phyloP scores from a whole-genome alignment of 2,113 vertebrate species.

The Cariama cristata region DNA sequence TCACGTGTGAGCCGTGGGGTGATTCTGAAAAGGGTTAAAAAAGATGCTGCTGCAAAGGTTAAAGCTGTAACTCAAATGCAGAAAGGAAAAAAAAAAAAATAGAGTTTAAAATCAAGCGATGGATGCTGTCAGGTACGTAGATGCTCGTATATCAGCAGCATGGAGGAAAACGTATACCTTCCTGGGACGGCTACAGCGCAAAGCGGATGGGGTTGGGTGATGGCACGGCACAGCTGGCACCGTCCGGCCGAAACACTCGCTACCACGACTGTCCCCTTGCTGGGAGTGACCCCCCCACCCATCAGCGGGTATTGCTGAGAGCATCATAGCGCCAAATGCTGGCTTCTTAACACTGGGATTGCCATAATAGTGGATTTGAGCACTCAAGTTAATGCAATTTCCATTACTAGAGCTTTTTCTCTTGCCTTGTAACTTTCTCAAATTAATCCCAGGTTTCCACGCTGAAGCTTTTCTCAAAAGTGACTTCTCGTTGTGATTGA shows the following conservation, averaged over 20 bases:
- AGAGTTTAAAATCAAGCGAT: neutral
- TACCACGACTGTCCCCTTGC: neutral
- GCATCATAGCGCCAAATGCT: neutral
- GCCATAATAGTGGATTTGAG: neutral
- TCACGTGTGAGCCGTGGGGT: neutral
- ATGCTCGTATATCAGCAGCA: neutral
- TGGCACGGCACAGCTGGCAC: neutral
- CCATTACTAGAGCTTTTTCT: constrained; percentile 6
- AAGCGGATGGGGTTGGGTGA: neutral
- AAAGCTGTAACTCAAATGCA: neutral
- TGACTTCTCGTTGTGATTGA: neutral
- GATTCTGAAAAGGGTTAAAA: neutral
- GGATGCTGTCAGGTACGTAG: neutral
- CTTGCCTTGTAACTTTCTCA: neutral
- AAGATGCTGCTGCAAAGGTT: neutral
- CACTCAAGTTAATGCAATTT: constrained; percentile 20
- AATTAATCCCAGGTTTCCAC: constrained; percentile 38
- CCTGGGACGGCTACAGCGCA: neutral
- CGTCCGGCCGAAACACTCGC: neutral
- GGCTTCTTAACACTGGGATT: neutral
- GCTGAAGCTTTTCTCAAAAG: neutral
- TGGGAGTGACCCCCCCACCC: neutral
- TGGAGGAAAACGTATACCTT: neutral
- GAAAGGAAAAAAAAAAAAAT: too few relatives aligned
- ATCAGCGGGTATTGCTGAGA: neutral